Evolutionary conservation across 2,797 vertebrate genomes (phyloP), one percentile per base, ranked within the genome.

Genomic region (Peromyscus aztecus): DNA sequence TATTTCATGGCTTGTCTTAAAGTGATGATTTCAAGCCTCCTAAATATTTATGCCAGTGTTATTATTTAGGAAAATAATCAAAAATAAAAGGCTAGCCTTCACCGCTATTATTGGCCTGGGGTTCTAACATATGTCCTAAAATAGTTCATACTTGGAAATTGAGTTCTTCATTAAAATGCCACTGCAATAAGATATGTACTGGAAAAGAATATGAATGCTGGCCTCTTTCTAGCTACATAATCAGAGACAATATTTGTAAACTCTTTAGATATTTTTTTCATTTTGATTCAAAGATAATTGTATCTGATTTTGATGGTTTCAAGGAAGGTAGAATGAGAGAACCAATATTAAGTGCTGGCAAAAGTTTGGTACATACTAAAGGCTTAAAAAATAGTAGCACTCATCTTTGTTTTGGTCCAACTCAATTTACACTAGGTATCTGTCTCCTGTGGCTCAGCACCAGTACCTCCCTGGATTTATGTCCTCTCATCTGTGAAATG

Each of bases 141-240:
- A 52, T 63, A 85, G 83, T 88, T 88, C 88, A 52, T 89, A 84
- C 52, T 86, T 90, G 65, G 12, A 96, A 89, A 71, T 92, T 57
- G 84, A 94, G 80, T 52, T 94, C 46, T 75, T 65, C 55, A 27
- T 76, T 95, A 92, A 94, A 77, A 75, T 73, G 59, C 55, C 59
- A 73, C 46, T 43, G 1, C 67, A 91, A 24, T 69, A 89, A 92
- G 77, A 11, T 80, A 80, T 34, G 4, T 23, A 59, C 34, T 78
- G 23, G 59, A 78, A 67, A 40, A 89, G 31, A 9, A 16, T 63
- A 46, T n/a, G 40, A 34, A 40, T 34, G 29, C 2, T 27, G 84
- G n/a, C 52, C 21, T 76, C 52, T 73, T 71, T 84, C 37, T 40
- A 83, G 11, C 55, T 93, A 10, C 65, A 12, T 59, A 71, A 73